Base-by-base conservation (phyloP, 2,888 invertebrate genomes). In the Neoscelio sp. region DNA sequence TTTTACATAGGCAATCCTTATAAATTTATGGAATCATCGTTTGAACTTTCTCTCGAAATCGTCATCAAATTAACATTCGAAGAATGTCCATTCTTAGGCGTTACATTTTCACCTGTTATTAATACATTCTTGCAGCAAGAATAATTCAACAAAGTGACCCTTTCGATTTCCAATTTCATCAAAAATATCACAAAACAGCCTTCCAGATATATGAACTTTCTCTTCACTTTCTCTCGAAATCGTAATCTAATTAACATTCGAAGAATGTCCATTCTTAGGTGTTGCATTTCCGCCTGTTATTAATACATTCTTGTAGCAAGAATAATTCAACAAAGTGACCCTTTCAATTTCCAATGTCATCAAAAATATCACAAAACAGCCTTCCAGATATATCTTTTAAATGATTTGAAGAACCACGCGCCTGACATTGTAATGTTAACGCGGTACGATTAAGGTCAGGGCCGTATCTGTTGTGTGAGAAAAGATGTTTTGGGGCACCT, bases 401-500 rank as follows among this genome's bases (percentile, higher is more conserved):
- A 42, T 28, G 26, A 58, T 58, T 58, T 40, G n/a, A 28, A 42
- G 10, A 58, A 40, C 42, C 28, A 23, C 42, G 44, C 18, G 28
- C 17, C 10, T 13, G 13, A 58, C 15, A 42, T 15, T 13, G 12
- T 30, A 40, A 40, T 42, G 30, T 40, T 64, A 52, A 46, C 33
- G 20, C 23, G 28, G 30, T 35, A 23, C 52, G 52, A 65, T 65
- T 65, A 65, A 52, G 65, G 65, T 65, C 65, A 65, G 42, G 65
- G 52, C 42, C 42, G 42, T 44, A 52, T 52, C 30, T 42, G 33
- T 3, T 15, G 40, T 10, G 30, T 38, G 1, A 7, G n/a, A 42
- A 52, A 18, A 35, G 54, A 20, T 18, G 20, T 28, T 12, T 26
- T 12, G 10, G 3, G 33, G 28, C 7, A 13, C 28, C 38, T 8